These are phyloP conservation scores for Drosophila ohnishii DNA, from an alignment of 1,140 invertebrate species.

Conservation along the genomic window DNA sequence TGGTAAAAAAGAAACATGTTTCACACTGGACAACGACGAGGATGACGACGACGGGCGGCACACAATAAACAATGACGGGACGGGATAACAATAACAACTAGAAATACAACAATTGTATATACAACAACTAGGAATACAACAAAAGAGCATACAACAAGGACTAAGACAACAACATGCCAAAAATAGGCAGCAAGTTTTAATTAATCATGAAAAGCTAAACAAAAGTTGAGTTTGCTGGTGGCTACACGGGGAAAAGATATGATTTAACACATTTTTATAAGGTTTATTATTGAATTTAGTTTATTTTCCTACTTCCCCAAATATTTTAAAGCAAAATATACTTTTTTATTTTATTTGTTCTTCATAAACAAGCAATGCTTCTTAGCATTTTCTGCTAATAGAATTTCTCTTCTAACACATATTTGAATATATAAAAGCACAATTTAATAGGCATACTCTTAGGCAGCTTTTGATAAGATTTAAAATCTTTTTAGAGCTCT, in stretches of 20 bases:
- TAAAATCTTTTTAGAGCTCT: background rate
- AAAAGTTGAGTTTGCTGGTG: constrained; percentile 42
- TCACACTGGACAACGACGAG: constrained; percentile 27
- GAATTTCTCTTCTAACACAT: background rate
- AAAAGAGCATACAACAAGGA: constrained; percentile 18
- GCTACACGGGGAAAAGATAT: background rate
- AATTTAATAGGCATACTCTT: background rate
- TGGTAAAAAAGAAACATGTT: constrained; percentile 60
- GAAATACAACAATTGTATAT: constrained; percentile 1
- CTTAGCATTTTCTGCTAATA: background rate
- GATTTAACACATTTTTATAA: background rate
- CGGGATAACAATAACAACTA: constrained; percentile 16
- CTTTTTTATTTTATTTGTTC: too few species aligned
- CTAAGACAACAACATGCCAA: constrained; percentile 23
- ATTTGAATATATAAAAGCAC: background rate
- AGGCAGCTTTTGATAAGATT: background rate
- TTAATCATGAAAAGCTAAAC: constrained; percentile 74
- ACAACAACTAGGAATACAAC: constrained; percentile 11
- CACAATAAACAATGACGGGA: constrained; percentile 22
- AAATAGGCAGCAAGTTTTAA: constrained; percentile 65
- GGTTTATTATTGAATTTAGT: background rate
- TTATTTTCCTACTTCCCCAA: background rate
- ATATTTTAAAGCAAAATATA: too few species aligned
- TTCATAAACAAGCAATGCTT: too few species aligned
- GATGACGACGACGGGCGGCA: constrained; percentile 3